These are phyloP conservation scores for Amaurobius ferox DNA, from an alignment of 2,888 invertebrate species.

Conservation along the genomic window DNA sequence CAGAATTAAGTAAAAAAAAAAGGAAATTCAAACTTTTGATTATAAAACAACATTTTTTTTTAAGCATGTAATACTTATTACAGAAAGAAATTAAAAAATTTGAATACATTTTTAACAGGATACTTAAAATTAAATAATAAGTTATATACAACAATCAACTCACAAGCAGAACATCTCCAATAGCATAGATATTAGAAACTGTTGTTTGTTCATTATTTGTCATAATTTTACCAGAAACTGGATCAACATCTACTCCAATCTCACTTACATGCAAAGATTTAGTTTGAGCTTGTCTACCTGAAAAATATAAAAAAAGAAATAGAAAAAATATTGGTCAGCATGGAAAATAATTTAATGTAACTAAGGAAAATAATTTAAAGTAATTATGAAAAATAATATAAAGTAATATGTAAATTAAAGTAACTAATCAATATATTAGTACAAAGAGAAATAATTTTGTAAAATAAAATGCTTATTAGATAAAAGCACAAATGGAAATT, in stretches of 20 bases:
- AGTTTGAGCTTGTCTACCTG: constrained; percentile 81
- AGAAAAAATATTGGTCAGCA: neutral
- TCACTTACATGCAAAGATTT: constrained; percentile 81
- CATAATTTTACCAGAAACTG: constrained; percentile 83
- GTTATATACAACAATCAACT: neutral
- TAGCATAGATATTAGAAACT: constrained; percentile 91
- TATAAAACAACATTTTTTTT: too few relatives aligned
- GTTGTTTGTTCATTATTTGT: constrained; percentile 88
- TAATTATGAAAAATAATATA: too few relatives aligned
- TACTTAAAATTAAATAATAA: neutral
- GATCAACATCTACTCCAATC: constrained; percentile 83
- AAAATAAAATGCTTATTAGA: too few relatives aligned
- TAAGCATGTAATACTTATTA: neutral
- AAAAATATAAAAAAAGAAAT: constrained; percentile 77
- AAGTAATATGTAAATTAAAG: too few relatives aligned
- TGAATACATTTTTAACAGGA: neutral
- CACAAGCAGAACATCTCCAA: constrained; percentile 86
- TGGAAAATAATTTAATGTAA: neutral
- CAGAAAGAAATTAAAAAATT: neutral
- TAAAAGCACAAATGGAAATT: too few relatives aligned
- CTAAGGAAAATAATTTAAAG: too few relatives aligned
- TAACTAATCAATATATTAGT: too few relatives aligned
- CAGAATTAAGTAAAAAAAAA: neutral
- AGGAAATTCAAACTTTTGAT: too few relatives aligned
- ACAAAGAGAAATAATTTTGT: too few relatives aligned